Evolutionary conservation across 2,113 vertebrate genomes (phyloP), one percentile per base, ranked within the genome.

Genomic region (Cephalopholis sonnerati): DNA sequence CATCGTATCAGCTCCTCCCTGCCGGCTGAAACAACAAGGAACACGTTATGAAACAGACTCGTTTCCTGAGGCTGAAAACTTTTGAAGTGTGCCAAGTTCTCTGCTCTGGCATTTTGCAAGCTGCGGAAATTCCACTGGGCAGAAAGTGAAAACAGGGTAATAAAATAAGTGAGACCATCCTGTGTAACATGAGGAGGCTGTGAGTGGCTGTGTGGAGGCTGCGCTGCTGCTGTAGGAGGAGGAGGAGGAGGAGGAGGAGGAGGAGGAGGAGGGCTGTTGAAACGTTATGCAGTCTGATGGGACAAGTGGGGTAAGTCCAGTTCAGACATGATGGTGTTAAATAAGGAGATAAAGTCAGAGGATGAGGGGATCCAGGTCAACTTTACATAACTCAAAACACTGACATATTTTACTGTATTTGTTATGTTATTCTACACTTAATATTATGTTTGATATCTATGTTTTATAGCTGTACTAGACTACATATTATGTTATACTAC

Each of bases 11-110:
- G 27, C 53, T 54, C 25, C 24, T 27, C 6, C 12, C 62, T 22
- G 41, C 44, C 1, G 41, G 15, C 64, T 25, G 54, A 46, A 15
- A 25, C 41, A 53, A 16, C 27, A 24, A 24, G 20, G 27, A 73
- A 57, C 32, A 32, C 9, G 17, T 75, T 58, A 59, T 65, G 72
- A 90, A 89, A 90, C 54, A 58, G 2, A 12, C 54, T 10, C 3
- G 24, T 29, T 78, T 84, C 74, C 68, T 59, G 72, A 66, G 17
- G 65, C 29, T 59, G 69, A 68, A 66, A 76, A 27, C 25, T 5
- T 59, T 32, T 22, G 0, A 17, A 11, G 68, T 36, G 68, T 64
- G 74, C 69, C 57, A 67, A 62, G n/a, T 17, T 4, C 13, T 83
- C 53, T 57, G 73, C 24, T 57, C 4, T 27, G 81, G 8, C 7